Conservation (phyloP, 2,113 vertebrate species). For the Lanius collurio region DNA sequence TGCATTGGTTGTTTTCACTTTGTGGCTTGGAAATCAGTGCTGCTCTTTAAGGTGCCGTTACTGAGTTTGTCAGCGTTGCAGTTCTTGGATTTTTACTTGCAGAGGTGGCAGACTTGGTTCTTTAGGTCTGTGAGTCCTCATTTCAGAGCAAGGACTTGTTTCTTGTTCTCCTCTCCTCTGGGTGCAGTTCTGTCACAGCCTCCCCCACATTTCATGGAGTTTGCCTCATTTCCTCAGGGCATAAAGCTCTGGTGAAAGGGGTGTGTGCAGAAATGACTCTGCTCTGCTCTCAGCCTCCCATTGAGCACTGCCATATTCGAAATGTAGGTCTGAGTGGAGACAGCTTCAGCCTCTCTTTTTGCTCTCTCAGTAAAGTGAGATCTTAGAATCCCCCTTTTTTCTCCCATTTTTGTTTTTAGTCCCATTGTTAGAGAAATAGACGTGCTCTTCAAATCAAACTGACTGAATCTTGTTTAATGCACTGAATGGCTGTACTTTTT, state of each 20-base stretch:
- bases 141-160: not conserved
- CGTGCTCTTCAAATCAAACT: not conserved
- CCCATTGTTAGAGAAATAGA: not conserved
- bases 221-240: not conserved
- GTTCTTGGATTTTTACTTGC: not conserved
- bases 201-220: not conserved
- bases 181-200: not conserved
- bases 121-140: not conserved
- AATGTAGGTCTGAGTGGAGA: not conserved
- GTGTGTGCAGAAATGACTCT: not conserved
- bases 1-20: not conserved
- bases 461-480: not conserved
- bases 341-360: not conserved
- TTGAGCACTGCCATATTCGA: accelerated
- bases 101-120: not conserved
- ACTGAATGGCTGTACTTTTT: not conserved
- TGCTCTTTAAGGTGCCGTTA: not conserved
- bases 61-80: not conserved
- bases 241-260: not conserved
- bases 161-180: not conserved
- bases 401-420: not conserved
- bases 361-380: not conserved
- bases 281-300: not conserved
- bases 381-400: not conserved
- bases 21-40: not conserved